A percentile compares a stretch with the other conserved stretches of the same genome.
Conservation (phyloP, 2,888 invertebrate genomes). For the Protophormia terraenovae region DNA sequence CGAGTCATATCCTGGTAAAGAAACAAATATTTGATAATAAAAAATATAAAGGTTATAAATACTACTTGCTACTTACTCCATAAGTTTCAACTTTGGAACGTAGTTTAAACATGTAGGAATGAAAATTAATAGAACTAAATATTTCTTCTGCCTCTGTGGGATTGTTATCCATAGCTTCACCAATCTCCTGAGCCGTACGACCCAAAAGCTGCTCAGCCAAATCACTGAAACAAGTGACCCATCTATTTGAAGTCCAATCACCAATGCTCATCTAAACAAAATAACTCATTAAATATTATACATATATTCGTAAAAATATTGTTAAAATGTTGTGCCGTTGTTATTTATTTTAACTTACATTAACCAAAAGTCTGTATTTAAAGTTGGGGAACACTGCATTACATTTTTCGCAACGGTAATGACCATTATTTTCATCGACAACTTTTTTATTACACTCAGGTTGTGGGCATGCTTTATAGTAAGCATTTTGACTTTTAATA, state of each 20-base stretch:
- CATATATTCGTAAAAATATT: background rate
- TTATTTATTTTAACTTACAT: conserved; percentile 85
- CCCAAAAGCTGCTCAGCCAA: conserved; percentile 90
- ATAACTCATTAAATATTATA: no score
- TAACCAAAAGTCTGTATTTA: conserved; percentile 91
- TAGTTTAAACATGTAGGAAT: conserved; percentile 90
- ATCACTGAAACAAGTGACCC: conserved; percentile 95
- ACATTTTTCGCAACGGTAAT: conserved; percentile 98
- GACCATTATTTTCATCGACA: conserved; percentile 92
- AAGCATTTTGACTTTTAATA: conserved; percentile 90
- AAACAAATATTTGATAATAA: background rate
- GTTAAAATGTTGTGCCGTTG: no score
- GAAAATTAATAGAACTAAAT: conserved; percentile 90
- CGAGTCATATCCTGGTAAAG: conserved; percentile 81
- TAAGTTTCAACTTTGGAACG: conserved; percentile 95
- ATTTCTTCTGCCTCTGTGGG: conserved; percentile 86
- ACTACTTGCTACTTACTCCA: conserved; percentile 85
- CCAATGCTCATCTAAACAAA: conserved; percentile 88
- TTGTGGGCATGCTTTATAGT: conserved; percentile 95
- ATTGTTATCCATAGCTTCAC: conserved; percentile 87
- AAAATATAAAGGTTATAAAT: no score
- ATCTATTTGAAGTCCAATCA: conserved; percentile 93
- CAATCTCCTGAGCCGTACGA: conserved; percentile 88
- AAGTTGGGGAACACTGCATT: conserved; percentile 91
- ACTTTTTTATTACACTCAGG: conserved; percentile 97